A percentile compares a stretch with the other conserved stretches of the same genome.
Conservation (phyloP, 2,797 vertebrate species). For the Bovichtus variegatus region DNA sequence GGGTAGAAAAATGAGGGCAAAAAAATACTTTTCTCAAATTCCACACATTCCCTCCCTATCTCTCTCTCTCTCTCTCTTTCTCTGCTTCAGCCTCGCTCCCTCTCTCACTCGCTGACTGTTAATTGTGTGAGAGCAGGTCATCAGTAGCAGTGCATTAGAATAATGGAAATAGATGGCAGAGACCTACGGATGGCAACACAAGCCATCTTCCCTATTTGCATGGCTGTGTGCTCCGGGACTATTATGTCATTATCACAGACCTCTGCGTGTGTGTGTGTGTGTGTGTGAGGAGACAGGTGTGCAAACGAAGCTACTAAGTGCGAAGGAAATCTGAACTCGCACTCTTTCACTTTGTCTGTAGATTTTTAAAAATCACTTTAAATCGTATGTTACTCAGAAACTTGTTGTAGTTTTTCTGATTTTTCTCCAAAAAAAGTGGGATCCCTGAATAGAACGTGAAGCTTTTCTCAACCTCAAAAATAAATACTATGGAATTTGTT, state of each 20-base stretch:
- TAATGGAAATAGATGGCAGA: conserved; percentile 84
- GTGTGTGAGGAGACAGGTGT: conserved; percentile 23
- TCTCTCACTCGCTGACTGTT: conserved; percentile 64
- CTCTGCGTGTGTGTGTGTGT: conserved; percentile 39
- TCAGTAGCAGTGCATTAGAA: conserved; percentile 84
- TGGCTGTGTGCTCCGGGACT: conserved; percentile 81
- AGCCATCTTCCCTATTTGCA: conserved; percentile 83
- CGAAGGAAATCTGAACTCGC: conserved; percentile 68
- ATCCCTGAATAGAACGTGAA: neutral
- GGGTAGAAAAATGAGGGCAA: conserved; percentile 58
- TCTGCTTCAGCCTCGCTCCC: conserved; percentile 43
- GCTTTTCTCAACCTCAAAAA: neutral
- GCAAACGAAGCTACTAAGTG: conserved; percentile 58
- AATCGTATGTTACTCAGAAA: conserved; percentile 10
- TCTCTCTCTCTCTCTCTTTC: conserved; percentile 24
- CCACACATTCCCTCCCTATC: conserved; percentile 47
- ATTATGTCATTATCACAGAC: conserved; percentile 84
- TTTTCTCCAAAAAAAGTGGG: neutral
- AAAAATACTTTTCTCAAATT: conserved; percentile 63
- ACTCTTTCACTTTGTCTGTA: conserved; percentile 41
- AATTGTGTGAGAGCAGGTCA: conserved; percentile 83
- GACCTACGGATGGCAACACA: conserved; percentile 82
- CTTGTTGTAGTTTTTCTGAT: neutral
- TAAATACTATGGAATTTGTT: neutral
- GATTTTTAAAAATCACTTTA: conserved; percentile 37